Evolutionary conservation across 30 jellyfish, hydroid and myxozoan genomes (phyloP).

Genomic region (Haliclystus octoradiatus): DNA sequence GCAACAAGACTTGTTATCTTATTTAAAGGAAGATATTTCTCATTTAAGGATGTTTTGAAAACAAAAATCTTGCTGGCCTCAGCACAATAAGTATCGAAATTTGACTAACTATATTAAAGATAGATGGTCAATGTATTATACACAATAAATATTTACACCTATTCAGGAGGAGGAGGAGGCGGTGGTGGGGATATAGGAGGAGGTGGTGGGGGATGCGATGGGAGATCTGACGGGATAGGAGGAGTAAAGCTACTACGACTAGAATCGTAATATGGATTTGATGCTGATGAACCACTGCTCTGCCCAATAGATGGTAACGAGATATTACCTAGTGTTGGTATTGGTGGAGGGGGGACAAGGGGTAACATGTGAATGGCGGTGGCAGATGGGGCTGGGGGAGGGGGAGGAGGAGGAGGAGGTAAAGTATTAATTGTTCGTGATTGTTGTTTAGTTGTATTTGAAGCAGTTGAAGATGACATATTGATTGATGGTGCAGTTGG

Average conservation of each 20-base stretch:
- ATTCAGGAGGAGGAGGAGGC: slow-evolving; percentile 1
- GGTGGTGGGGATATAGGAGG: background rate
- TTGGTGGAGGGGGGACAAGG: background rate
- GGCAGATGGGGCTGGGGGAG: background rate
- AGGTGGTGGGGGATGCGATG: background rate
- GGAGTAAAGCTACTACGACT: background rate
- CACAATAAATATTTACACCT: too few species aligned
- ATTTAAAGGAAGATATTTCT: too few species aligned
- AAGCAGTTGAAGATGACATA: background rate
- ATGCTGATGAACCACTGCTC: background rate
- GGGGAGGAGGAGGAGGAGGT: slow-evolving; percentile 1
- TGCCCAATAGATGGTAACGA: background rate
- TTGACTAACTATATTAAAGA: too few species aligned
- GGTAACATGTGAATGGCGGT: background rate
- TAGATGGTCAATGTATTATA: too few species aligned
- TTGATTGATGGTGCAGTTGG: background rate
- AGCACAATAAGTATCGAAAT: too few species aligned
- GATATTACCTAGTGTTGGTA: background rate
- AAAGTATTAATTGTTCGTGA: background rate
- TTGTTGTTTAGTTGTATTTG: background rate
- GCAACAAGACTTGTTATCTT: too few species aligned
- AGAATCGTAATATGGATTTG: background rate
- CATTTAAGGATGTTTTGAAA: too few species aligned
- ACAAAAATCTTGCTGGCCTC: too few species aligned
- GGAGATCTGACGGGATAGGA: background rate